Conservation (phyloP, 2,797 vertebrate genomes). For the Sarcophilus harrisii region DNA sequence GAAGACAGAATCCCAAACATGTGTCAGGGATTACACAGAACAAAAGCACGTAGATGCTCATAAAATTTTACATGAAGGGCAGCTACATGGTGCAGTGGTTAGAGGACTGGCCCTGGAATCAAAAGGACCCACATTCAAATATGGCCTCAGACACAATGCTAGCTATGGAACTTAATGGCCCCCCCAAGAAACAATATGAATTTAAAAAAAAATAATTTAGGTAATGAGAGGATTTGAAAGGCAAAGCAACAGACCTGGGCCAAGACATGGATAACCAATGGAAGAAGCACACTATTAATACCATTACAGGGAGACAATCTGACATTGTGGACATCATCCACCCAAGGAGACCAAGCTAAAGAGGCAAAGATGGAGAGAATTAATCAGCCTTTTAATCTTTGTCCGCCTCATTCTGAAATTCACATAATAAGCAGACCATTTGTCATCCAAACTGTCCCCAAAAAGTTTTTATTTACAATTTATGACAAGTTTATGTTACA, state of each 20-base stretch:
- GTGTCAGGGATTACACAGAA: slow-evolving; percentile 75
- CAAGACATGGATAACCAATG: slow-evolving; percentile 76
- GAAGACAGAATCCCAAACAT: slow-evolving; percentile 70
- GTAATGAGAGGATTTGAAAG: no score
- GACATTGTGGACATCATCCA: not conserved
- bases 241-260: slow-evolving; percentile 67
- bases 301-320: not conserved
- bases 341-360: not conserved
- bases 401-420: not conserved
- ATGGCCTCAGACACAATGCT: no score
- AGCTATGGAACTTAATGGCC: no score
- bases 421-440: not conserved
- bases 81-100: slow-evolving; percentile 78
- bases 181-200: no score
- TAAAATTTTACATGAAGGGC: slow-evolving; percentile 78
- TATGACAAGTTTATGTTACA: not conserved
- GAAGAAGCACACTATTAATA: not conserved
- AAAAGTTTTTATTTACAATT: not conserved
- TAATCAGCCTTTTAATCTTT: not conserved
- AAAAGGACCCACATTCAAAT: no score
- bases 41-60: slow-evolving; percentile 50
- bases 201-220: no score
- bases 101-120: no score
- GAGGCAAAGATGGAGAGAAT: not conserved
- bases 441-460: not conserved